Conservation (phyloP, 2,113 vertebrate species). For the Cyrtonyx montezumae region DNA sequence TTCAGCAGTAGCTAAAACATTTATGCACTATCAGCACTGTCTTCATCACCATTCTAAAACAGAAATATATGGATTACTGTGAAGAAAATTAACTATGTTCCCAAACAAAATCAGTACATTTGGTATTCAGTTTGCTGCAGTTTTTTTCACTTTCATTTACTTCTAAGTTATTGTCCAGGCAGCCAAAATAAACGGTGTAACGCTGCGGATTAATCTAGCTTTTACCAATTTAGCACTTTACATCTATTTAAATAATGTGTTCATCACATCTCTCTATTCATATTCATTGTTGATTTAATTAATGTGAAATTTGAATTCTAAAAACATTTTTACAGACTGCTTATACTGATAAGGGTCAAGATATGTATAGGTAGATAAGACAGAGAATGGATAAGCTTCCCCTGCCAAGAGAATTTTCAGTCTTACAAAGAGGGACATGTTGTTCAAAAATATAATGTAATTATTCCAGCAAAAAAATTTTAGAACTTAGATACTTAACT, state of each 20-base stretch:
- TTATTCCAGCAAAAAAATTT: slow-evolving; percentile 9
- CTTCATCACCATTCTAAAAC: neutral
- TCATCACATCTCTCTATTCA: neutral
- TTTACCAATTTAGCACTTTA: neutral
- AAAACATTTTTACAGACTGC: neutral
- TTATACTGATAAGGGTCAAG: neutral
- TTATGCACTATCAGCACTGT: fast-evolving
- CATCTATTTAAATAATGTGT: neutral
- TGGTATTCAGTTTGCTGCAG: neutral
- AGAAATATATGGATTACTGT: neutral
- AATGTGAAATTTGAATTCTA: neutral
- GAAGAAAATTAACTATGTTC: neutral
- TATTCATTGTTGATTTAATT: neutral
- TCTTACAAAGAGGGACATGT: neutral
- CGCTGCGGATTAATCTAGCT: neutral
- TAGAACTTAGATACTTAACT: neutral
- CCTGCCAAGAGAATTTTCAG: neutral
- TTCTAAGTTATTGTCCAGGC: neutral
- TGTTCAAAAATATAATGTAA: neutral
- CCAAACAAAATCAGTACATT: neutral
- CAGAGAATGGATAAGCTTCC: neutral
- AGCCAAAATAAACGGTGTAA: neutral
- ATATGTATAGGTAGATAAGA: neutral
- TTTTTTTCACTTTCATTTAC: neutral
- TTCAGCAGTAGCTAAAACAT: neutral